Evolutionary conservation across 53 echinoderm and acorn worm genomes (phyloP), one percentile per base, ranked within the genome.

Genomic region (Actinopyga echinites): DNA sequence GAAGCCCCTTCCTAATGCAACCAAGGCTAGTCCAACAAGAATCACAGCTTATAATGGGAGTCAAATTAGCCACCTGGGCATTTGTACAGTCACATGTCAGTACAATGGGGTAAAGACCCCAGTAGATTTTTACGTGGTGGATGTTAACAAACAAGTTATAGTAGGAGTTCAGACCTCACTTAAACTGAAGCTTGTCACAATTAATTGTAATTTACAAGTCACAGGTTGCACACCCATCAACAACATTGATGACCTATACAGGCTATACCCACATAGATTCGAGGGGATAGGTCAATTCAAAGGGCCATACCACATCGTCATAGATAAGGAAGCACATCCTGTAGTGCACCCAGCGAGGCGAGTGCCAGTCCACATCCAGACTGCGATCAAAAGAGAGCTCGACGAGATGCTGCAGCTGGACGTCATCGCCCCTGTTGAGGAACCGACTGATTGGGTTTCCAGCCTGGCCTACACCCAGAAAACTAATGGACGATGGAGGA

Each of bases 381-480:
- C 83, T 43, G 88, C 87, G 15, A 79, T 87, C 17, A 90, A 87
- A 32, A 87, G 67, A 59, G 52, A 26, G 83, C 53, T 26, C 63
- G 82, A 75, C 52, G 82, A 24, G 83, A 90, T 67, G 82, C 80
- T 31, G 66, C 44, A 11, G 17, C 8, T 71, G n/a, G 71, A 22
- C 20, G 42, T 71, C 8, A 89, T 89, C 28, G 73, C 71, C 21
- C 52, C 42, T 3, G 85, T 84, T 8, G 35, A 38, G 25, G 83
- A 91, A 44, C 87, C 91, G 26, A 88, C 91, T 8, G 65, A 91
- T 26, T 91, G 91, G 88, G 91, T 91, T 4, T 84, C 84, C 37
- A 87, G 88, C 49, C 29, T 88, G 43, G 85, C 84, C 7, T 79
- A 83, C 53, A 6, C 78, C 5, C 83, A 83, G 34, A 82, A 86